A percentile compares a stretch with the other conserved stretches of the same genome.
Evolutionary conservation across 2,888 invertebrate genomes (phyloP).

Genomic region (Trissolcus brochymenae): DNA sequence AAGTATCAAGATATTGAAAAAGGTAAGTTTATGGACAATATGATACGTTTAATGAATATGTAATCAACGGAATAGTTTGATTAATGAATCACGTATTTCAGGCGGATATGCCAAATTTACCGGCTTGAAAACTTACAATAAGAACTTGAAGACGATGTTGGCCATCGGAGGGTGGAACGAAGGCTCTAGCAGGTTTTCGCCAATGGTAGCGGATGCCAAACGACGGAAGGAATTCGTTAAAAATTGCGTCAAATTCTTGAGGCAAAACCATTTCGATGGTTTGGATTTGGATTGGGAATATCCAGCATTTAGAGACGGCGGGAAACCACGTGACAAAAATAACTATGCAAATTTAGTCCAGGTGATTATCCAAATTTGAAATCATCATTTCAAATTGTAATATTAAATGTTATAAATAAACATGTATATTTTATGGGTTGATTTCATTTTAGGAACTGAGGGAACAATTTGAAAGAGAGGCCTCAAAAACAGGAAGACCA

Average conservation of each 20-base stretch:
- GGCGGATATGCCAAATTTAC: slow-evolving; percentile 96
- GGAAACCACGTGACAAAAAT: slow-evolving; percentile 85
- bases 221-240: slow-evolving; percentile 88
- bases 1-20: slow-evolving; percentile 97
- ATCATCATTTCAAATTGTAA: neutral
- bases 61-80: neutral
- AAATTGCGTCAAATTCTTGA: slow-evolving; percentile 89
- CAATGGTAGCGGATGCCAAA: slow-evolving; percentile 88
- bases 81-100: slow-evolving; percentile 68
- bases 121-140: slow-evolving; percentile 94
- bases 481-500: slow-evolving; percentile 88
- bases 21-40: slow-evolving; percentile 79
- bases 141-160: slow-evolving; percentile 91
- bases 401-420: neutral
- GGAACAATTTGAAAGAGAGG: slow-evolving; percentile 92
- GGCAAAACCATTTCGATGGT: slow-evolving; percentile 95
- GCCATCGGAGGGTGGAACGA: slow-evolving; percentile 97
- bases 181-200: slow-evolving; percentile 90
- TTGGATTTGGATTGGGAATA: slow-evolving; percentile 96
- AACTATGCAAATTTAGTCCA: slow-evolving; percentile 92
- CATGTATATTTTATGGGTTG: neutral
- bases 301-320: slow-evolving; percentile 86
- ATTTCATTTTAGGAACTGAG: slow-evolving; percentile 82
- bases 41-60: no score
- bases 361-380: slow-evolving; percentile 74